These are phyloP conservation scores for Cetonia aurata DNA, from an alignment of 2,888 invertebrate species.

Conservation along the genomic window DNA sequence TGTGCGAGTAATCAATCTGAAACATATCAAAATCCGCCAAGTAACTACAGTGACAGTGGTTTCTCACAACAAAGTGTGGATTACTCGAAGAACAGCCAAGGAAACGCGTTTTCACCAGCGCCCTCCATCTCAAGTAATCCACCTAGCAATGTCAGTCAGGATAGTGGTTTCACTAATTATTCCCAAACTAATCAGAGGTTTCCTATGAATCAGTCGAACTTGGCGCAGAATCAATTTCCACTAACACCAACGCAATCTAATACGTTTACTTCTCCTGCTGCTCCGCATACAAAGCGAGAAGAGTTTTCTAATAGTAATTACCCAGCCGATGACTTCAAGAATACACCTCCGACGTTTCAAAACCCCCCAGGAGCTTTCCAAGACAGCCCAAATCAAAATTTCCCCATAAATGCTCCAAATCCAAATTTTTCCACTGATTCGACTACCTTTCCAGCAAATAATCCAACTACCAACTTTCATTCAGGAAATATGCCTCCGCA, in stretches of 20 bases:
- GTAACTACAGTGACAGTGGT: conserved; percentile 37
- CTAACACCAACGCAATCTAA: conserved; percentile 30
- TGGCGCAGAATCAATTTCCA: conserved; percentile 28
- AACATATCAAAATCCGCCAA: conserved; percentile 44
- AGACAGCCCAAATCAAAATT: conserved; percentile 29
- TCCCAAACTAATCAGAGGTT: conserved; percentile 42
- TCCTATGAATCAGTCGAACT: conserved; percentile 45
- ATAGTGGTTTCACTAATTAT: conserved; percentile 16
- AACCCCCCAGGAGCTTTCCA: conserved; percentile 44
- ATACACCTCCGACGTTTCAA: background rate
- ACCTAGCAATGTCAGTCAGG: conserved; percentile 30
- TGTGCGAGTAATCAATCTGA: conserved; percentile 14
- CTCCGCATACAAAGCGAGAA: conserved; percentile 13
- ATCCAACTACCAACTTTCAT: conserved; percentile 44
- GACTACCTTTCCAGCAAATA: conserved; percentile 13
- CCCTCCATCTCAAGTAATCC: conserved; percentile 17
- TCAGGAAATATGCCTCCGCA: conserved; percentile 41
- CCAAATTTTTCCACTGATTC: conserved; percentile 28
- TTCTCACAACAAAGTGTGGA: conserved; percentile 33
- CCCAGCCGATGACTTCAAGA: conserved; percentile 18
- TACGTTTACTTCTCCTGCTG: conserved; percentile 17
- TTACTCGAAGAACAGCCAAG: conserved; percentile 27
- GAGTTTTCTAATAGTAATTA: conserved; percentile 10
- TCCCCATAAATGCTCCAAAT: conserved; percentile 11
- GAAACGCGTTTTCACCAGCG: conserved; percentile 14